Evolutionary conservation across 2,888 invertebrate genomes (phyloP).

Genomic region (Watsonalla binaria): DNA sequence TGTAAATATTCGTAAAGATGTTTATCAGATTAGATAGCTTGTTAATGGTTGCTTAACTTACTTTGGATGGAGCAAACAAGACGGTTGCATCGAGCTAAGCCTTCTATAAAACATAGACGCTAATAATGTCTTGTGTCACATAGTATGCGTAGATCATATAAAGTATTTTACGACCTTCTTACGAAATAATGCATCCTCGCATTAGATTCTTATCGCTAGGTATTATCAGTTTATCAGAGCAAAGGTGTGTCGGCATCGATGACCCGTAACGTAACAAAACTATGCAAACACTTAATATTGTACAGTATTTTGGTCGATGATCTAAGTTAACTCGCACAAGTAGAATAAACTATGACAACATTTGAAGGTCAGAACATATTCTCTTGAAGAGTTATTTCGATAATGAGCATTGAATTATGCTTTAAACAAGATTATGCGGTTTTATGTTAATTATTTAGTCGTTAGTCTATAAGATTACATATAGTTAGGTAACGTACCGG

Average conservation of each 20-base stretch:
- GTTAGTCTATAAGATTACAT: no score
- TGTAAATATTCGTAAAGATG: no score
- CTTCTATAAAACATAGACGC: no score
- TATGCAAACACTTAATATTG: conserved; percentile 20
- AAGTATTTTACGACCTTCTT: conserved; percentile 2
- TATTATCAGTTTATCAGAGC: conserved; percentile 13
- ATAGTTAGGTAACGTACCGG: no score
- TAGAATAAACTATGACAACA: conserved; percentile 32
- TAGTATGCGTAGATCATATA: neutral
- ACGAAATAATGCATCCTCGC: conserved; percentile 6
- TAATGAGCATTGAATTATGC: neutral
- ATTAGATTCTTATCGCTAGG: conserved; percentile 10
- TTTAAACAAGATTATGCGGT: neutral
- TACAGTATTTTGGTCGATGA: conserved; percentile 50
- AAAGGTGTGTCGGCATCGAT: conserved; percentile 25
- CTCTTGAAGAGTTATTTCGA: neutral
- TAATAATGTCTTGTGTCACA: neutral
- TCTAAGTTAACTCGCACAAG: conserved; percentile 39
- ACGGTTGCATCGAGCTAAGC: no score
- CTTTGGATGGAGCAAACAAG: no score
- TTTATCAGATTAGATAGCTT: no score
- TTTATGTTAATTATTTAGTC: neutral
- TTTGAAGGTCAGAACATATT: conserved; percentile 25
- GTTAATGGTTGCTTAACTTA: no score
- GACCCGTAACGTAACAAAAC: conserved; percentile 29